These are phyloP conservation scores for Leptosomus discolor DNA, from an alignment of 2,113 vertebrate genomes.

Conservation along the genomic window DNA sequence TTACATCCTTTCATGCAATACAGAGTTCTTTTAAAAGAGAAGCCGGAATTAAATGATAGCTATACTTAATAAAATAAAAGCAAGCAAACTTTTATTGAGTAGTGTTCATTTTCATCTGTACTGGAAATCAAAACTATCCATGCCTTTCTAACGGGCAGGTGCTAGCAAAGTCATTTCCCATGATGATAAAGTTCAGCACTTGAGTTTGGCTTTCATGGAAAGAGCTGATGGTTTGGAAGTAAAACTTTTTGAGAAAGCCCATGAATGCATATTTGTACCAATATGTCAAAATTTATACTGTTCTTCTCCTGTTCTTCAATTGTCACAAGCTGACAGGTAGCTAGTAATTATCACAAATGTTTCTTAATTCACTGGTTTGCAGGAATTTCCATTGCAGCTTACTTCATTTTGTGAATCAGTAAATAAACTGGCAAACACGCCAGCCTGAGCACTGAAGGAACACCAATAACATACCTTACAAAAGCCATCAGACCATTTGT, in stretches of 20 bases:
- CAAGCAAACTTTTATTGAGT: background rate
- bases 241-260: background rate
- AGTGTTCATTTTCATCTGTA: background rate
- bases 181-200: background rate
- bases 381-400: background rate
- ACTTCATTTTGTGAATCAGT: background rate
- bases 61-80: conserved; percentile 7
- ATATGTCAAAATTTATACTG: background rate
- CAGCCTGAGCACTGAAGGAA: background rate
- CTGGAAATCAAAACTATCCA: background rate
- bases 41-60: background rate
- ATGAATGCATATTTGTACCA: background rate
- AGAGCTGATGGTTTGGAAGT: background rate
- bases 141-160: background rate
- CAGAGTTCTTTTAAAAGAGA: background rate
- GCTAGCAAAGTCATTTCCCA: background rate
- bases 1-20: background rate
- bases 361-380: background rate
- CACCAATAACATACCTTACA: background rate
- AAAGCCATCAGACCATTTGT: background rate
- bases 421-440: background rate
- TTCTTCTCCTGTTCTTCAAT: background rate
- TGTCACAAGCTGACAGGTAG: background rate
- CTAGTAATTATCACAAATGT: background rate
- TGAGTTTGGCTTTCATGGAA: background rate